Base-by-base conservation (phyloP, 2,888 invertebrate species). In the Pteria penguin region DNA sequence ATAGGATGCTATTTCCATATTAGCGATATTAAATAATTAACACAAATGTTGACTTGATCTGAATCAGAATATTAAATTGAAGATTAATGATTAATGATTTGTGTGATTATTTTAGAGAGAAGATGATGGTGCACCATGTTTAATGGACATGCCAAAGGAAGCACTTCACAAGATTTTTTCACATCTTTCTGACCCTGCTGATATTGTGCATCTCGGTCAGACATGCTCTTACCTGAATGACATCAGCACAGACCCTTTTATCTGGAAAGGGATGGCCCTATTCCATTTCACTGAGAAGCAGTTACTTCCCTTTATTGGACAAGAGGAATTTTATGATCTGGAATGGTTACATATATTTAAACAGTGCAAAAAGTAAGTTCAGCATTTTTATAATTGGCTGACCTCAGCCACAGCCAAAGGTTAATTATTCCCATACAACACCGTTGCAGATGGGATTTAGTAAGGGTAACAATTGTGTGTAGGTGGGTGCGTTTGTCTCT, bases 201-300 rank as follows among this genome's bases (percentile, higher is more conserved):
- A 60, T 29, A 11, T 60, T 11, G 14, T 27, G 8, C 24, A 60
- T 29, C 14, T 26, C 14, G 60, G 60, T 11, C 22, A 26, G 24
- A 60, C 60, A 8, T 60, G 60, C 60, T 60, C 11, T 4, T 11
- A 26, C 1, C 22, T 60, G 60, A n/a, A 60, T 60, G 60, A 60
- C 22, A 26, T 60, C 22, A 26, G 26, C 24, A 26, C 24, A 27
- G 60, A 60, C 18, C 4, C 27, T 22, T 60, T 26, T 18, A 11
- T 60, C 14, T 60, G 60, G 60, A 60, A 26, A 26, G 5, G 18
- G 8, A 24, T 60, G 22, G 22, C 24, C 5, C 18, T 60, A 4
- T 60, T 24, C 27, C 60, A 60, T 29, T 60, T 60, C 60, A 60
- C 4, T 60, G 60, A 60, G 14, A 60, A 60, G 27, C 60, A 60